Percentiles rank a stretch among this genome's conserved stretches.
These are phyloP conservation scores for Macroglossus sobrinus DNA, from an alignment of 2,113 vertebrate species.

Conservation along the genomic window DNA sequence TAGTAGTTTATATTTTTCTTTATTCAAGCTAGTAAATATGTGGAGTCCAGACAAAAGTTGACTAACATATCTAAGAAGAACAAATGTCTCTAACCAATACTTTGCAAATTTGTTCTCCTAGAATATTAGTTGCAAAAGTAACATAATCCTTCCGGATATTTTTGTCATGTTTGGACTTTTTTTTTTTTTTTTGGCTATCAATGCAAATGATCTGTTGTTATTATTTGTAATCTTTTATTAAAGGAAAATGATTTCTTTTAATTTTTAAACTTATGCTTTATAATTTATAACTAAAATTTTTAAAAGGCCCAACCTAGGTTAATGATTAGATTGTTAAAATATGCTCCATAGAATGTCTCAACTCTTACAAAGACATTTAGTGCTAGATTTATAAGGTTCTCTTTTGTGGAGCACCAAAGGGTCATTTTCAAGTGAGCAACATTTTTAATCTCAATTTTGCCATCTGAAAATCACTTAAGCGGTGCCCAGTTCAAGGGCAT, in stretches of 20 bases:
- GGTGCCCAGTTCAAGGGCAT: background rate
- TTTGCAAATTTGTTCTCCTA: background rate
- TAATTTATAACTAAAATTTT: slow-evolving; percentile 21
- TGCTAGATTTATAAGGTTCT: slow-evolving; percentile 15
- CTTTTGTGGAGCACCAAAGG: slow-evolving; percentile 27
- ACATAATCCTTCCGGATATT: background rate
- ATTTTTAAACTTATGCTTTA: slow-evolving; percentile 28
- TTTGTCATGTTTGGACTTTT: background rate
- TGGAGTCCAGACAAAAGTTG: background rate
- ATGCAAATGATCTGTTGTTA: background rate
- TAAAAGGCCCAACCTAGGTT: slow-evolving; percentile 10
- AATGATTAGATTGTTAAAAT: slow-evolving; percentile 24
- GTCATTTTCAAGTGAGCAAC: slow-evolving; percentile 29
- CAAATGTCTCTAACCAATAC: background rate
- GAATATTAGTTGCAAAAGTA: background rate
- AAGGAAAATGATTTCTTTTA: slow-evolving; percentile 1
- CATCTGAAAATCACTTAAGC: slow-evolving; percentile 11
- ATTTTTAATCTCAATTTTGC: slow-evolving; percentile 45
- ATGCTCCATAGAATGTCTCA: background rate
- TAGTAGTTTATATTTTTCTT: background rate
- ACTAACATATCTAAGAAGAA: background rate
- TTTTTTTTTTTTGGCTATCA: background rate
- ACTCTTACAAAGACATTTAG: background rate
- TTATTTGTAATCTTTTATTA: slow-evolving; percentile 3
- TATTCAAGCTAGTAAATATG: background rate